Evolutionary conservation across 2,888 invertebrate species (phyloP), one percentile per base, ranked within the genome.

Genomic region (Rhyacophila evoluta): DNA sequence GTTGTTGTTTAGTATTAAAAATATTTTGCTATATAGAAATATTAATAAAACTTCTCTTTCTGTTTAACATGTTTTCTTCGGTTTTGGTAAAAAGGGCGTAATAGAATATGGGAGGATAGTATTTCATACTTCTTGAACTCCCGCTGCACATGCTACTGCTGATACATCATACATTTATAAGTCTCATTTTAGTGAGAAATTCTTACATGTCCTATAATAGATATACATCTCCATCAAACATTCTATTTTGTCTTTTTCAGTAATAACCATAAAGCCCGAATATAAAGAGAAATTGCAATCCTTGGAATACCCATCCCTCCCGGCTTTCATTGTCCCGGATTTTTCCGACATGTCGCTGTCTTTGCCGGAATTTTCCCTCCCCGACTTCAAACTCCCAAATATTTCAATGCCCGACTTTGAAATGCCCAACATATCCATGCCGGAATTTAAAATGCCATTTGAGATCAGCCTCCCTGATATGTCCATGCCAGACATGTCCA

Each of bases 401-500:
- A 41, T 81, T 8, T 80, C 79, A 10, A 12, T 81, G 12, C 80
- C 82, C 83, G 84, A 86, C 82, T 82, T 85, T 77, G 83, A 85
- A 27, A 74, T 84, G 67, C 79, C 85, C 70, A 70, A 83, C 72
- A 81, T 85, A 72, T 83, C 84, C 71, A 83, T 82, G 84, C 82
- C 84, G 81, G 86, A 86, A 83, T 84, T 85, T 25, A 55, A 55
- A 55, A 83, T 85, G 72, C 80, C 81, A 10, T 55, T 55, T 8
- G 77, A 82, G 38, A 68, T 82, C 15, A 29, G 70, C 1, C 85
- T 88, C 39, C 89, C 89, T 8, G 87, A 88, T 82, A 74, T 81
- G 33, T 68, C 68, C 25, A 77, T 81, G 39, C 89, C 89, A 8
- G 87, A 88, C 83, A 74, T 81, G 33, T 68, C 68, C 25, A 77